Base-by-base conservation (phyloP, 2,797 vertebrate genomes). In the Acestrorhynchus altus region DNA sequence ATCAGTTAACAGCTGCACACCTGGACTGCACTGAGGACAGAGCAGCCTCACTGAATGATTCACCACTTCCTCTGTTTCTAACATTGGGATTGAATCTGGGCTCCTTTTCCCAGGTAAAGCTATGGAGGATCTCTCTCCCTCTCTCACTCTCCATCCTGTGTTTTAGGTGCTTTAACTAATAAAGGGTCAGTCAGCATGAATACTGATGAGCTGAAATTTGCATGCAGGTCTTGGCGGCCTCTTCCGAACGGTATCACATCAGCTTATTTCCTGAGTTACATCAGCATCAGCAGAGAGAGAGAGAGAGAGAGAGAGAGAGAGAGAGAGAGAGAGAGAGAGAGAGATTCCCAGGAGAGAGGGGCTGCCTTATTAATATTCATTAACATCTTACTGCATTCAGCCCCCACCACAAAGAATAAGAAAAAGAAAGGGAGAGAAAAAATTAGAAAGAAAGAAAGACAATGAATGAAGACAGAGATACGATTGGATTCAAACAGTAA, bases 201-300 rank as follows among this genome's bases (percentile, higher is more conserved):
- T 83, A 83, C 76, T 78, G 71, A 86, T 88, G 83, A 90, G 82
- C 47, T n/a, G 68, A 82, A 73, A 90, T 93, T 86, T 90, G 85
- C 85, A 90, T 89, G 86, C 76, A 81, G 72, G 84, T 66, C 83
- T 74, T 66, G 40, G 79, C 74, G 83, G 84, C 75, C 60, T 68
- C 74, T 72, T 80, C 60, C 11, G 9, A 77, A 57, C 42, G 67
- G 78, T 74, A 59, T 89, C 75, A 83, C 74, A 85, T 88, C 80
- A 89, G 83, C 89, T 88, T 82, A 88, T 84, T 86, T 84, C 88
- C 87, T 83, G 87, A 54, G 83, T 91, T 92, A 89, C 86, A 87
- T 86, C 76, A 87, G 85, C 88, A 88, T 92, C 87, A 93, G 85
- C 88, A 93, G 86, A 94, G 94, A 94, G 75, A 60, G 44, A 77